Base-by-base conservation (phyloP, 2,113 vertebrate species). In the Sminthopsis crassicaudata region DNA sequence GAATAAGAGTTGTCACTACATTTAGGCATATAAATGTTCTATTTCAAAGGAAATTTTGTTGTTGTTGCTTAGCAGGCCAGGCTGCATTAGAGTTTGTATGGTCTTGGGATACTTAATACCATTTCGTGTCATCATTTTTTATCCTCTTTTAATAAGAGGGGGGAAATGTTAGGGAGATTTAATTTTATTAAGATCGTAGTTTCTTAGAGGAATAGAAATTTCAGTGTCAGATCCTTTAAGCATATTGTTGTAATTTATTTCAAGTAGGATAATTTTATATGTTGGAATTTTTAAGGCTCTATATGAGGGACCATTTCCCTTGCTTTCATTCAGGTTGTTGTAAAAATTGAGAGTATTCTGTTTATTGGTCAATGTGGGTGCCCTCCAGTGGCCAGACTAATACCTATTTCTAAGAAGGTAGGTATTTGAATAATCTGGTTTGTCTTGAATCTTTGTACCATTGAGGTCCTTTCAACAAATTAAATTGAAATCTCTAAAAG, bases 311-410 rank as follows among this genome's bases (percentile, higher is more conserved):
- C 48, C 52, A 67, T 57, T 24, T 27, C 24, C 23, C 30, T 0
- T 27, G 8, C 51, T 60, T 24, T 76, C 84, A n/a, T 53, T 92
- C 89, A 48, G 46, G 53, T 52, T 30, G 54, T 76, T 3, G n/a
- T 55, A 67, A 55, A 91, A 8, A 22, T 53, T 8, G n/a, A 84
- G 46, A 42, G 9, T 16, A 67, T 25, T 48, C 12, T 48, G 14
- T 88, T 89, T 53, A 53, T 50, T 76, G 92, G 98, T 95, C 96
- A 94, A 76, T 96, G 91, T 95, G 97, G 97, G 97, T 98, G 98
- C 98, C 98, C 98, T 98, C 98, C 98, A 98, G 98, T 98, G 98
- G 98, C 97, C 97, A 98, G 90, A 97, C 57, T 90, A 76, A 46
- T 93, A 92, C 89, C 53, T 84, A 27, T 90, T 67, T 67, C 19